A percentile compares a stretch with the other conserved stretches of the same genome.
These are phyloP conservation scores for Drosophila seguyi DNA, from an alignment of 1,140 invertebrate genomes.

Conservation along the genomic window DNA sequence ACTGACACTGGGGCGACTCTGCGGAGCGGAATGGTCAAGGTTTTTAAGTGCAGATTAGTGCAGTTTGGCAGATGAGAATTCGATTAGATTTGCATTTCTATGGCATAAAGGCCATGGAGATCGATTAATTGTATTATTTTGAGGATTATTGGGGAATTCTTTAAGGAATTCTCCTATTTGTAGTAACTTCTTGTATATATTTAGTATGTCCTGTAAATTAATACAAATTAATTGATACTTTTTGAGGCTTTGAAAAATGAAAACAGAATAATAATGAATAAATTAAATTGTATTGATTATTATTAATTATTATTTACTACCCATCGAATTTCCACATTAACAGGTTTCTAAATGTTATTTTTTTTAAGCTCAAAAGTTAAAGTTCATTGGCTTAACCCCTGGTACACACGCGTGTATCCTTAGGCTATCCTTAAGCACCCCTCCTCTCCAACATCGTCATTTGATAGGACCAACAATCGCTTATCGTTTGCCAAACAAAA, in stretches of 20 bases:
- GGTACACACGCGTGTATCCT: neutral
- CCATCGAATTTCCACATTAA: neutral
- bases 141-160: neutral
- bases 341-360: neutral
- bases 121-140: neutral
- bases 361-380: neutral
- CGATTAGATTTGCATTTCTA: slow-evolving; percentile 18
- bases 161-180: neutral
- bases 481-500: slow-evolving; percentile 26
- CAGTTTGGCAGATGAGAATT: slow-evolving; percentile 9
- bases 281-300: too few relatives aligned
- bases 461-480: slow-evolving; percentile 24
- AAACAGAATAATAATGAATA: too few relatives aligned
- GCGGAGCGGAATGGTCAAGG: neutral
- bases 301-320: too few relatives aligned
- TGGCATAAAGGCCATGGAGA: neutral
- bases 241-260: too few relatives aligned
- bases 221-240: neutral
- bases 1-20: neutral
- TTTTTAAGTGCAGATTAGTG: slow-evolving; percentile 28
- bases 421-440: neutral
- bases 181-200: neutral
- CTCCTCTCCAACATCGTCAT: neutral
- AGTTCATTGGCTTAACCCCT: neutral
- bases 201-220: neutral